phyloP scores from a whole-genome alignment of 2,888 invertebrate species.

The Xestia ashworthii region DNA sequence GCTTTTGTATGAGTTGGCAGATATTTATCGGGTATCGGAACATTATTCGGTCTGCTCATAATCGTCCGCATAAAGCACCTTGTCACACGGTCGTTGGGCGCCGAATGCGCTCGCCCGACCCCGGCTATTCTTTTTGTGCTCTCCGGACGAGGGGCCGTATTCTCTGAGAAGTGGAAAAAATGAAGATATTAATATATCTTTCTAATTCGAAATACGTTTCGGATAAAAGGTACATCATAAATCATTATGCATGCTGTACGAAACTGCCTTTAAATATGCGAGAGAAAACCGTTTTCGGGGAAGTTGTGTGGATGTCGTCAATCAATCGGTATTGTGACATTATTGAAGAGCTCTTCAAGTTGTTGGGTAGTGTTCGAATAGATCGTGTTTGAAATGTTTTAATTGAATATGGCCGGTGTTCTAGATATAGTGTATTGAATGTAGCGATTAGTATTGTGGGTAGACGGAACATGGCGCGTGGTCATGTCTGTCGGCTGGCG shows the following conservation, averaged over 20 bases:
- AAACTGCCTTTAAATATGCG: conserved; percentile 84
- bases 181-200: conserved; percentile 91
- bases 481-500: conserved; percentile 69
- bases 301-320: conserved; percentile 79
- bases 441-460: conserved; percentile 75
- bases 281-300: conserved; percentile 85
- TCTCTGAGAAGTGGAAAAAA: conserved; percentile 90
- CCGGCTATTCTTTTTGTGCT: conserved; percentile 88
- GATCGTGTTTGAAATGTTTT: conserved; percentile 48
- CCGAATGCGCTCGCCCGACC: conserved; percentile 86
- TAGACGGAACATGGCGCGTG: conserved; percentile 77
- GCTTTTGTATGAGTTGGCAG: conserved; percentile 91
- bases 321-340: conserved; percentile 81
- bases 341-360: conserved; percentile 42
- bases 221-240: conserved; percentile 89
- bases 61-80: conserved; percentile 90
- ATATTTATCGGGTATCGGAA: conserved; percentile 90
- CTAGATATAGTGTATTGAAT: conserved; percentile 69
- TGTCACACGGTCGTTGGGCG: conserved; percentile 91
- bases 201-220: conserved; percentile 90
- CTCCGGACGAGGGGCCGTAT: conserved; percentile 84
- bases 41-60: conserved; percentile 90
- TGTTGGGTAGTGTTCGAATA: conserved; percentile 25
- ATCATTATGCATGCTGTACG: conserved; percentile 85
- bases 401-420: conserved; percentile 60